These are phyloP conservation scores for Pissodes strobi DNA, from an alignment of 1,140 invertebrate species.

Conservation along the genomic window DNA sequence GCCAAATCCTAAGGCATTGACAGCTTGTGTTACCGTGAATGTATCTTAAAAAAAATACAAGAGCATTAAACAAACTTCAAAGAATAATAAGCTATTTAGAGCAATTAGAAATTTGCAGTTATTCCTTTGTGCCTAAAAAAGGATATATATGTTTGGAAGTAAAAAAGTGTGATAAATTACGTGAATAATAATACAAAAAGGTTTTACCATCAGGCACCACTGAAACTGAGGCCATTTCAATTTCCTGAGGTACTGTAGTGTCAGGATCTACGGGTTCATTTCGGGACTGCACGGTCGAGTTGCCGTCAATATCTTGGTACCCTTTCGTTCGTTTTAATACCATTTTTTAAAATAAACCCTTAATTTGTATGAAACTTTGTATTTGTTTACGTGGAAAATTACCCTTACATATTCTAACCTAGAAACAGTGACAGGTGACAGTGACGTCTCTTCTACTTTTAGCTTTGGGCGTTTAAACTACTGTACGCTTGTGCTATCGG, in stretches of 20 bases:
- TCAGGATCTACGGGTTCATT: slow-evolving; percentile 46
- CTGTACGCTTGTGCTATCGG: too few relatives aligned
- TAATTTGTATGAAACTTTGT: slow-evolving; percentile 7
- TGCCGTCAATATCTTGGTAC: slow-evolving; percentile 54
- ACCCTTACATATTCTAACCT: slow-evolving; percentile 19
- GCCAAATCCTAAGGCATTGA: slow-evolving; percentile 94
- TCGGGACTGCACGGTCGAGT: slow-evolving; percentile 20
- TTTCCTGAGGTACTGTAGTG: slow-evolving; percentile 61
- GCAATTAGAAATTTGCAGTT: too few relatives aligned
- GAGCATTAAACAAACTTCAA: slow-evolving; percentile 2
- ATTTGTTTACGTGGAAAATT: slow-evolving; percentile 37
- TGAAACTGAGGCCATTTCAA: slow-evolving; percentile 80
- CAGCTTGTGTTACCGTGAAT: slow-evolving; percentile 93
- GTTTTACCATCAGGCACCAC: slow-evolving; percentile 77
- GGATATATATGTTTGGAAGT: too few relatives aligned
- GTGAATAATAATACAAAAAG: too few relatives aligned
- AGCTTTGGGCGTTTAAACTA: too few relatives aligned
- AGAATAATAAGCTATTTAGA: too few relatives aligned
- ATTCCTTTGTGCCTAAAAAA: too few relatives aligned
- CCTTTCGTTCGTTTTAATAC: slow-evolving; percentile 50
- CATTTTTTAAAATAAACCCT: slow-evolving; percentile 39
- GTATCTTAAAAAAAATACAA: slow-evolving; percentile 76
- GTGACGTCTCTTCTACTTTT: too few relatives aligned
- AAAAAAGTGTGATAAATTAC: too few relatives aligned
- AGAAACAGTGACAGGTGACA: slow-evolving; percentile 7